Percentiles rank a stretch among this genome's conserved stretches.
phyloP scores from a whole-genome alignment of 2,113 vertebrate species.

The Daboia siamensis region DNA sequence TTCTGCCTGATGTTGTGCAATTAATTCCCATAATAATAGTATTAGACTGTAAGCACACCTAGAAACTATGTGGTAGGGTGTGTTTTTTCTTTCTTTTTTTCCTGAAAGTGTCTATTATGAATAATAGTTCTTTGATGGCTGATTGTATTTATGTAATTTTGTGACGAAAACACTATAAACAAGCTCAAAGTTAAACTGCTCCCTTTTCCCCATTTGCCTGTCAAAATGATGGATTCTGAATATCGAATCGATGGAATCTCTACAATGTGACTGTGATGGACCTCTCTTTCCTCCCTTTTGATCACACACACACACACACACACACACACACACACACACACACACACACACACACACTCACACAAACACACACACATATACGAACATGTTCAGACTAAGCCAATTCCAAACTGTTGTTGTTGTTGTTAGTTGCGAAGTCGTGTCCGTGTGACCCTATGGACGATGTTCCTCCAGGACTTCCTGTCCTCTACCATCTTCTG shows the following conservation, averaged over 20 bases:
- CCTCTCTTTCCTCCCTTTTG: neutral
- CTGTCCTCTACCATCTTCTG: too few species aligned
- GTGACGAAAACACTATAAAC: neutral
- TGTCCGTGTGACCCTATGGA: too few species aligned
- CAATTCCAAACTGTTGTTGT: too few species aligned
- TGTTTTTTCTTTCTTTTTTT: neutral
- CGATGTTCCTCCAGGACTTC: too few species aligned
- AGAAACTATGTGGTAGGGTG: neutral
- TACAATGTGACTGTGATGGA: neutral
- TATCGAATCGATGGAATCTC: too few species aligned
- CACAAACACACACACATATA: too few species aligned
- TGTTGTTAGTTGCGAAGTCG: too few species aligned
- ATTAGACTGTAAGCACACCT: neutral
- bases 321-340: too few species aligned
- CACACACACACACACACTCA: too few species aligned
- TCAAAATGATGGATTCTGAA: neutral
- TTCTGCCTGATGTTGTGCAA: neutral
- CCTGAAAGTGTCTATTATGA: neutral
- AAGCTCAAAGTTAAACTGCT: neutral
- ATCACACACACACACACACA: neutral
- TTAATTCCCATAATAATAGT: neutral
- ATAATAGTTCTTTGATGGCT: neutral
- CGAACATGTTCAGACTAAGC: too few species aligned
- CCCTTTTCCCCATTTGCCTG: neutral
- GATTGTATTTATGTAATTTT: neutral